Percentiles rank a stretch among this genome's conserved stretches.
phyloP scores from a whole-genome alignment of 2,888 invertebrate genomes.

The Sesamia inferens region DNA sequence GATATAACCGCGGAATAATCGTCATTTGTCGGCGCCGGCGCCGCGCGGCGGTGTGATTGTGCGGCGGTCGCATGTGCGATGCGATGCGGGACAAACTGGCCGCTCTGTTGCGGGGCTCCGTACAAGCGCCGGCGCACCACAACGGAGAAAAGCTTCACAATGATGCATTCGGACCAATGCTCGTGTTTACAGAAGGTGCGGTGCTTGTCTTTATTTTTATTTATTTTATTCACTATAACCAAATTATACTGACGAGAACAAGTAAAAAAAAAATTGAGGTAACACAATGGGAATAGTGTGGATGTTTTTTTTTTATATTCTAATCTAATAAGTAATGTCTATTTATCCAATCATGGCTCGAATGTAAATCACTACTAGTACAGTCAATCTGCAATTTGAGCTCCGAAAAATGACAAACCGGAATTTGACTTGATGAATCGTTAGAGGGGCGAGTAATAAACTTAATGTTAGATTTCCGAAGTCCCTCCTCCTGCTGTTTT shows the following conservation, averaged over 20 bases:
- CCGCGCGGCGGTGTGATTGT: slow-evolving; percentile 59
- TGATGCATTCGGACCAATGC: slow-evolving; percentile 79
- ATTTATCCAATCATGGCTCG: no score
- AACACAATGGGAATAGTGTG: no score
- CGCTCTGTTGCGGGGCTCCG: slow-evolving; percentile 81
- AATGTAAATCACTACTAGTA: no score
- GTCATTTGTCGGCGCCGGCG: slow-evolving; percentile 79
- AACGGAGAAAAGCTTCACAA: slow-evolving; percentile 81
- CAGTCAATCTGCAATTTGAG: no score
- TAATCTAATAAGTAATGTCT: no score
- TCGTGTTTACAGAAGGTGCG: slow-evolving; percentile 82
- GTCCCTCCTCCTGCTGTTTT: no score
- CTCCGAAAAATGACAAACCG: no score
- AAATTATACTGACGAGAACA: neutral
- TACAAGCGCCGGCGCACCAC: slow-evolving; percentile 76
- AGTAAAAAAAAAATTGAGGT: neutral
- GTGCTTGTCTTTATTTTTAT: slow-evolving; percentile 60
- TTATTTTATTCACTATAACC: neutral
- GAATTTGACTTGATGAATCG: no score
- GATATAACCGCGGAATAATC: slow-evolving; percentile 64
- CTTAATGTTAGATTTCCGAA: no score
- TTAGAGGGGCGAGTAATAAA: no score
- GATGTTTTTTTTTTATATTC: no score
- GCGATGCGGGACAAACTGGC: slow-evolving; percentile 88
- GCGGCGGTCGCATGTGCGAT: slow-evolving; percentile 80